These are phyloP conservation scores for Rhagonycha lutea DNA, from an alignment of 2,888 invertebrate species.

Conservation along the genomic window DNA sequence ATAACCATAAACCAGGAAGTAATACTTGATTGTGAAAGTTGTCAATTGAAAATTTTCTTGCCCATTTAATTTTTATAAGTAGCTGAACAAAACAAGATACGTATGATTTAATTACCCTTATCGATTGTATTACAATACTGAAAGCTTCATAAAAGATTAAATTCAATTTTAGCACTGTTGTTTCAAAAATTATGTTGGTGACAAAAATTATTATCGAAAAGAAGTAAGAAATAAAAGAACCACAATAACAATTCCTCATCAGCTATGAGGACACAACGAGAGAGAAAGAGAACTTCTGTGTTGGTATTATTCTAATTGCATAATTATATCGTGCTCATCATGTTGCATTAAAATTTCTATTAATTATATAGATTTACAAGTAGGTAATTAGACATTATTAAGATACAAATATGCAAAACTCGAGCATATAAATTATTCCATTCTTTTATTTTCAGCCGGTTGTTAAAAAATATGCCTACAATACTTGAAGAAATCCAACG, in stretches of 20 bases:
- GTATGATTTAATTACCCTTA: neutral
- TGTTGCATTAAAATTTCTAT: neutral
- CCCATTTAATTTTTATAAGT: neutral
- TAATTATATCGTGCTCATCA: neutral
- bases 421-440: conserved; percentile 4
- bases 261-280: too few relatives aligned
- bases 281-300: too few relatives aligned
- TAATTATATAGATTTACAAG: neutral
- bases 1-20: neutral
- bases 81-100: neutral
- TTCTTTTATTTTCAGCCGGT: conserved; percentile 3
- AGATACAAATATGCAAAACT: neutral
- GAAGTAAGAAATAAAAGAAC: too few relatives aligned
- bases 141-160: neutral
- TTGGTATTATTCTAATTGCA: neutral
- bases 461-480: conserved; percentile 7
- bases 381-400: neutral
- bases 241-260: too few relatives aligned
- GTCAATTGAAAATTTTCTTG: neutral
- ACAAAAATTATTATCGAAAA: neutral
- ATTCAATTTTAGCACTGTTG: neutral
- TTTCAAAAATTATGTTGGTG: neutral
- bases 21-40: neutral
- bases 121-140: neutral
- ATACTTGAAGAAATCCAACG: conserved; percentile 12